Evolutionary conservation across 2,797 vertebrate species (phyloP), one percentile per base, ranked within the genome.

Genomic region (Ptychobarbus kaznakovi): DNA sequence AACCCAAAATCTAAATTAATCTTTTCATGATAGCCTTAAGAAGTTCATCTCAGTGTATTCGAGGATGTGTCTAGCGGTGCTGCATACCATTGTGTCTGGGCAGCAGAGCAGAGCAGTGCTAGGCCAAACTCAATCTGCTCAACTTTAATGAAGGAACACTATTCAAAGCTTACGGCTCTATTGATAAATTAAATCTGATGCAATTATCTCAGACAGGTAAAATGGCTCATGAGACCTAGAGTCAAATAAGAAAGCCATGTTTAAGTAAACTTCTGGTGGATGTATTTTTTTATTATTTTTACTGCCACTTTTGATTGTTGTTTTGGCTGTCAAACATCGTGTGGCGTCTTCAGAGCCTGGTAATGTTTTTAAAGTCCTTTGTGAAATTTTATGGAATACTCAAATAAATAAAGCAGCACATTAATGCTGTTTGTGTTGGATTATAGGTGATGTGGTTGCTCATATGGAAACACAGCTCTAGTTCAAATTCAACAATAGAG

Each of bases 111-210:
- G 83, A 75, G 53, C 84, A 84, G 84, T 16, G 83, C 44, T 77
- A 77, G 78, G 53, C 80, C 79, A 66, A 87, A 89, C 74, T 84
- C 61, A 35, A 85, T 83, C 22, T 84, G 61, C 70, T 84, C 61
- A 77, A 61, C 80, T 87, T 79, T 82, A 87, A 90, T 88, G 81
- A 89, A 86, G 86, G 42, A 74, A 77, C 53, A 73, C 72, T 78
- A 75, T 75, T 81, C 72, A 81, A 83, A 86, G 87, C 87, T 87
- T 81, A 87, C 18, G 16, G 81, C 77, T 35, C 68, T 65, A 69
- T 83, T 63, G 81, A 80, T 87, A 49, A 87, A 89, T 89, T 53
- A 75, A 85, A 90, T 87, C 73, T 79, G 38, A 83, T 63, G 66
- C 58, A 85, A 74, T 84, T 84, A 84, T 84, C 81, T 86, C 63